Base-by-base conservation (phyloP, 2,113 vertebrate species). In the Pholis gunnellus region DNA sequence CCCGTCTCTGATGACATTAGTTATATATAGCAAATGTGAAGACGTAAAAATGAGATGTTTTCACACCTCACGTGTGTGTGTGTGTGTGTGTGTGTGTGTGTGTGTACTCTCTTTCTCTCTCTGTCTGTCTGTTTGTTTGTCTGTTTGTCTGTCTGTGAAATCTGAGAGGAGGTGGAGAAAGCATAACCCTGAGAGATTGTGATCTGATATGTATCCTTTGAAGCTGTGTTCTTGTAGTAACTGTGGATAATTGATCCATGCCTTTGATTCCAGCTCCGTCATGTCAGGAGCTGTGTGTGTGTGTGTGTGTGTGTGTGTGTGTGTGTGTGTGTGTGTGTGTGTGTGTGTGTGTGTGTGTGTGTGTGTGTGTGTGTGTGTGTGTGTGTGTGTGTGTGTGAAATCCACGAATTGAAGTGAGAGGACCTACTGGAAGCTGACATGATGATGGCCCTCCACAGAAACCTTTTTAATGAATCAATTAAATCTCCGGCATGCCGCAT, bases 171-270 rank as follows among this genome's bases (percentile, higher is more conserved):
- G 82, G 88, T 73, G 86, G 91, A 84, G 82, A 85, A 91, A 86
- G 88, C 80, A 77, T 34, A 89, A 72, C 87, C 89, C 85, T 86
- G 60, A 79, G 86, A 90, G 88, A 91, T 88, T 86, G 73, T 29
- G 79, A 89, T 91, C 81, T 81, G 86, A 88, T 89, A 75, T 79
- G 85, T 85, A 77, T 81, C 78, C 85, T 93, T 92, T 93, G 91
- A 92, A 88, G 90, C 88, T 75, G 79, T 85, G 89, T 87, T 88
- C 86, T 87, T 78, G 82, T 91, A 82, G 85, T 93, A 92, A 88
- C 86, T 91, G 90, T 90, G 88, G 92, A 91, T 92, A 92, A 93
- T 93, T 93, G 88, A 93, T 92, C 89, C 66, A 57, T 83, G 84
- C 83, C 86, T 89, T 92, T 90, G 86, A 91, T 91, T 91, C 78